Evolutionary conservation across 2,113 vertebrate species (phyloP), one percentile per base, ranked within the genome.

Genomic region (Isurus oxyrinchus): DNA sequence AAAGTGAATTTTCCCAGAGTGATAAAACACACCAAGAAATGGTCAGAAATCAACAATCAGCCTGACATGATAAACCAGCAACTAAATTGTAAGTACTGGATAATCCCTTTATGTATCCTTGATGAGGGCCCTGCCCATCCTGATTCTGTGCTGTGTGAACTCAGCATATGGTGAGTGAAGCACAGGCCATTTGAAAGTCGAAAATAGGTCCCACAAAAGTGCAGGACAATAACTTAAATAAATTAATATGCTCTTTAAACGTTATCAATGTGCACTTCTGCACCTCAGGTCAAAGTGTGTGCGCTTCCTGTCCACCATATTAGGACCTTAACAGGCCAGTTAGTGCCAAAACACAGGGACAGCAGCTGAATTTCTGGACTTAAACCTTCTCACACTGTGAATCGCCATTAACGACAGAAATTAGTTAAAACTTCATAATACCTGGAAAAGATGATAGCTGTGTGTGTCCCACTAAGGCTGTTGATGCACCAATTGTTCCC

Each of bases 381-480:
- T 13, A 76, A 76, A 76, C 11, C 72, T 35, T 76, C 31, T 76
- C 31, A 35, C 69, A 94, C 35, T 66, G n/a, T 67, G 59, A n/a
- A 94, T 21, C 49, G 59, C 63, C 21, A 67, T 94, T 63, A n/a
- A 91, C 61, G 19, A 59, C 57, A 90, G 4, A 94, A 55, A 11
- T 10, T 90, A 66, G 49, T 44, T 23, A 53, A 27, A 67, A 69
- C 63, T 31, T 95, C 7, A 4, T 13, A 72, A 27, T 97, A 99
- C 98, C 98, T 98, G 98, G 98, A 97, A 98, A 98, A 97, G 97
- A 96, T 96, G 98, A 98, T 97, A 98, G 98, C 96, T 99, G 98
- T 96, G 98, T 97, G 96, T 98, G 98, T 97, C 98, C 97, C 84
- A 97, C 97, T 97, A 98, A 97, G 96, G 98, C 97, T 96, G 98